Percentiles rank a stretch among this genome's conserved stretches.
phyloP scores from a whole-genome alignment of 2,113 vertebrate species.

The Lycocorax pyrrhopterus region DNA sequence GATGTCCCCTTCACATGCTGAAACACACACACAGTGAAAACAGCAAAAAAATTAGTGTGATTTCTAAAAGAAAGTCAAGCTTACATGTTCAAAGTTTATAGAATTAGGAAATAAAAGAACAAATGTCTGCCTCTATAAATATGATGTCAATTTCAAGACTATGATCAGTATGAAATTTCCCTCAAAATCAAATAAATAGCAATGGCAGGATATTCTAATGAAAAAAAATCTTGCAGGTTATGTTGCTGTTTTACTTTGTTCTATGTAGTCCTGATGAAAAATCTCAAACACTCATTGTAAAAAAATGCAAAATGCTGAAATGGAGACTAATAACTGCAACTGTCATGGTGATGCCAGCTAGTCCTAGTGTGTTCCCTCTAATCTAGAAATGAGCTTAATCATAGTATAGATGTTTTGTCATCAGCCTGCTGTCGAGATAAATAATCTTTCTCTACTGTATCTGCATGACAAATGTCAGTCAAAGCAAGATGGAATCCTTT shows the following conservation, averaged over 20 bases:
- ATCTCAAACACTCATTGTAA: not conserved
- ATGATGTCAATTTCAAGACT: not conserved
- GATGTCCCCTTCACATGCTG: not conserved
- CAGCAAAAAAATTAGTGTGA: not conserved
- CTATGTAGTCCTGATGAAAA: not conserved
- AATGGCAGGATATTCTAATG: not conserved
- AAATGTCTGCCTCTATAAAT: not conserved
- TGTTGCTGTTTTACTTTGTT: not conserved
- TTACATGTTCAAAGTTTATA: not conserved
- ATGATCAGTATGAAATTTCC: not conserved
- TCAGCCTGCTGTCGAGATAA: not conserved
- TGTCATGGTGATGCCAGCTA: not conserved
- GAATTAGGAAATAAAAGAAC: not conserved
- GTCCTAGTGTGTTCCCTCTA: not conserved
- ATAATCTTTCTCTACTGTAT: not conserved
- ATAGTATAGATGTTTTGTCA: slow-evolving; percentile 3
- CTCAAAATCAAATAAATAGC: not conserved
- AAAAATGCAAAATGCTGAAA: not conserved
- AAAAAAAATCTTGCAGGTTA: not conserved
- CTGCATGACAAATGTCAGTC: slow-evolving; percentile 24
- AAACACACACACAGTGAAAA: not conserved
- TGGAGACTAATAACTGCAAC: not conserved
- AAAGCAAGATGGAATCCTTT: slow-evolving; percentile 11
- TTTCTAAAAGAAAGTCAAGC: not conserved
- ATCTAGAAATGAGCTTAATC: slow-evolving; percentile 41